phyloP scores from a whole-genome alignment of 2,888 invertebrate genomes.

The Eutolmus rufibarbis region DNA sequence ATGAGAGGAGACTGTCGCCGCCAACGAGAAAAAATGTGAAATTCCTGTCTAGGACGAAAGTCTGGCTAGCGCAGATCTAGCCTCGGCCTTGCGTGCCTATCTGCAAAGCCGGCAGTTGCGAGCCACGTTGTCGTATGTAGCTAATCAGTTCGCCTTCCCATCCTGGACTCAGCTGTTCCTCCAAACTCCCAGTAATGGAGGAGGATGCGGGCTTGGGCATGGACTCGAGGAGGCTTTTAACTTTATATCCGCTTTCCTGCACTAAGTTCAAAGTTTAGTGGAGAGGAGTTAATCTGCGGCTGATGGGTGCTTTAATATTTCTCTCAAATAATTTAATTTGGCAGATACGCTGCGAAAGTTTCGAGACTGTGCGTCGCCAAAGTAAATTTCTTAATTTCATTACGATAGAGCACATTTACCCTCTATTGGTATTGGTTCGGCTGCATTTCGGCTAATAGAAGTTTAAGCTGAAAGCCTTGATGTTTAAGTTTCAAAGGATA shows the following conservation, averaged over 20 bases:
- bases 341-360: not conserved
- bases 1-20: not conserved
- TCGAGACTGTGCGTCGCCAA: not conserved
- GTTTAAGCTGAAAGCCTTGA: not conserved
- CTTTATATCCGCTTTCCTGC: constrained; percentile 1
- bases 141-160: not conserved
- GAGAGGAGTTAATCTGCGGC: not conserved
- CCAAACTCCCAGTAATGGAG: not conserved
- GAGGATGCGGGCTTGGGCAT: not conserved
- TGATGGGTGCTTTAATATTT: constrained; percentile 2
- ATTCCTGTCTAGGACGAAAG: not conserved
- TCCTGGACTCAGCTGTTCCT: not conserved
- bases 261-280: not conserved
- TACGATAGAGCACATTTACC: not conserved
- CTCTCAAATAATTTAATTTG: constrained; percentile 16
- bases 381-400: not conserved
- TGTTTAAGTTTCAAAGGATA: not conserved
- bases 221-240: constrained; percentile 2
- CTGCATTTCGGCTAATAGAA: not conserved
- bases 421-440: not conserved
- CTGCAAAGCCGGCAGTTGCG: not conserved
- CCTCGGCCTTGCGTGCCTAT: not conserved
- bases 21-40: not conserved
- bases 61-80: not conserved
- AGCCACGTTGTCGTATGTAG: not conserved